Evolutionary conservation across 2,797 vertebrate species (phyloP).

Genomic region (Merluccius polli): DNA sequence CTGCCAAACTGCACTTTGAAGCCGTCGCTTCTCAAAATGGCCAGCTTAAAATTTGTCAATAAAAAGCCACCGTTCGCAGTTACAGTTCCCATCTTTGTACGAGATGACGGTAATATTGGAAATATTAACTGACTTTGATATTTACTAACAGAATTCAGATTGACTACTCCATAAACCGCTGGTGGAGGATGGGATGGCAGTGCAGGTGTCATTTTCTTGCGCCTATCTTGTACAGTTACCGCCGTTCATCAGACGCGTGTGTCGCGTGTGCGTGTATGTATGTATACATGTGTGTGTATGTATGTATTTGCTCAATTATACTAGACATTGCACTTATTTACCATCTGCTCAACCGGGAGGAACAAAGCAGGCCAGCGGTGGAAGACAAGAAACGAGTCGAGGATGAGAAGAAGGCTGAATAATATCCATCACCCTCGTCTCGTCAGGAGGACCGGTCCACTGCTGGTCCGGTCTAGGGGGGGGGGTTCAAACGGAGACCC

Average conservation of each 20-base stretch:
- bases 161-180: not conserved
- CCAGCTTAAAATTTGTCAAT: not conserved
- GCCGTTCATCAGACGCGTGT: constrained; percentile 64
- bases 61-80: not conserved
- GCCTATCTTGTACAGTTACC: constrained; percentile 60
- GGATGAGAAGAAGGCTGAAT: constrained; percentile 20
- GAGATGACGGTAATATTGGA: not conserved
- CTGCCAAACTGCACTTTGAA: constrained; percentile 29
- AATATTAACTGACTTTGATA: not conserved
- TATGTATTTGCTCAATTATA: constrained; percentile 67
- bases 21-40: constrained; percentile 5
- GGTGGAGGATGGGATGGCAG: not conserved
- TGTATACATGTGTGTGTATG: constrained; percentile 53
- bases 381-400: constrained; percentile 22
- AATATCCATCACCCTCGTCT: too few species aligned
- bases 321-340: constrained; percentile 68
- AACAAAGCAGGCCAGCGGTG: constrained; percentile 34
- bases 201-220: not conserved
- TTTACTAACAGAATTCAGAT: not conserved
- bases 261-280: constrained; percentile 47
- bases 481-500: constrained; percentile 14
- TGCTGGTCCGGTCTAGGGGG: not conserved
- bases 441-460: not conserved
- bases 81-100: constrained; percentile 17
- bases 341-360: constrained; percentile 59